Evolutionary conservation across 2,113 vertebrate genomes (phyloP).

Genomic region (Lagopus leucura): DNA sequence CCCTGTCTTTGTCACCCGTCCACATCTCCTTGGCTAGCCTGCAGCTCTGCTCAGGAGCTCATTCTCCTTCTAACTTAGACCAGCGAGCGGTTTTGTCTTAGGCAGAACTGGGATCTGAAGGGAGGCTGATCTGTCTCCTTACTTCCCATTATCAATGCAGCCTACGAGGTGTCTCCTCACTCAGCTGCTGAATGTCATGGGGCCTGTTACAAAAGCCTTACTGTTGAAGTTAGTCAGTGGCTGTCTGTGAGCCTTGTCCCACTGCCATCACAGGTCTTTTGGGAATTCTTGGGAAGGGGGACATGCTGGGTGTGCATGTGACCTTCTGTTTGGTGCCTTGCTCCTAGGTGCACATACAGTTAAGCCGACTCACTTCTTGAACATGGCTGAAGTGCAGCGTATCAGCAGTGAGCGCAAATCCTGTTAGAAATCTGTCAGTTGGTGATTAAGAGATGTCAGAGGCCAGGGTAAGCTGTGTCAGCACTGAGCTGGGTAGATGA

Average conservation of each 20-base stretch:
- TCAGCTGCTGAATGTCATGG: background rate
- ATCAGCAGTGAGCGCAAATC: conserved; percentile 16
- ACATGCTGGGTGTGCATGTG: background rate
- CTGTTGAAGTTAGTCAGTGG: background rate
- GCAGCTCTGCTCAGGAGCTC: background rate
- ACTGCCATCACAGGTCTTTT: background rate
- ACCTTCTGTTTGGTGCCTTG: background rate
- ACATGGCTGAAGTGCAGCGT: conserved; percentile 13
- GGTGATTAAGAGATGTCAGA: conserved; percentile 66
- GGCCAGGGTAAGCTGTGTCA: conserved; percentile 52
- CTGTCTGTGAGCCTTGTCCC: background rate
- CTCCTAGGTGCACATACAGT: background rate
- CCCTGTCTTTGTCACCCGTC: background rate
- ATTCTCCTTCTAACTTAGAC: background rate
- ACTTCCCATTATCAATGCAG: fast-evolving
- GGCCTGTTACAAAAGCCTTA: background rate
- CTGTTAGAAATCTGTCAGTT: conserved; percentile 55
- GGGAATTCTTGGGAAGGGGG: background rate
- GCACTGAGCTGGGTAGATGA: conserved; percentile 35
- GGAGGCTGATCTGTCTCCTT: background rate
- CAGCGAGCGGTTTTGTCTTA: background rate
- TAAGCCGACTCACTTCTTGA: conserved; percentile 15
- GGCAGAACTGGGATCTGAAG: background rate
- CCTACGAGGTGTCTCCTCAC: background rate
- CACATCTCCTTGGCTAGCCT: background rate